Conservation (phyloP, 2,797 vertebrate species). For the Hydrocynus forskahlii region DNA sequence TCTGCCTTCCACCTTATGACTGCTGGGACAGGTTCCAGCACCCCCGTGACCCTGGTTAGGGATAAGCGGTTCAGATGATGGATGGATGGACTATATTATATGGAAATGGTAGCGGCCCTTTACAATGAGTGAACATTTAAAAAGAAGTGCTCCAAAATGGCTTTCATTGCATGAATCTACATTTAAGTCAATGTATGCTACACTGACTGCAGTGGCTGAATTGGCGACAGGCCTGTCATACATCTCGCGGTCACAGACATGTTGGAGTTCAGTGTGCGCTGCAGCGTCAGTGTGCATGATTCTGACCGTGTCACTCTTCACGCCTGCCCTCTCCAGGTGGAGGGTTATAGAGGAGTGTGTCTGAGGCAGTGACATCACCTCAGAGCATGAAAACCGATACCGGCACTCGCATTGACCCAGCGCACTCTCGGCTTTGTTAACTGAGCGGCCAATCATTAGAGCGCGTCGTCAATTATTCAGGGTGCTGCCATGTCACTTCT, state of each 20-base stretch:
- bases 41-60: no score
- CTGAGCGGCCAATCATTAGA: conserved; percentile 63
- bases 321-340: conserved; percentile 14
- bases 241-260: neutral
- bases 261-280: neutral
- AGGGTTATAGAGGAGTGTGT: conserved; percentile 41
- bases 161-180: no score
- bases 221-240: neutral
- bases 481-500: conserved; percentile 58
- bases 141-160: no score
- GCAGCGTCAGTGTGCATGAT: neutral
- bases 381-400: conserved; percentile 59
- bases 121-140: no score
- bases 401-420: conserved; percentile 55
- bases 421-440: conserved; percentile 62
- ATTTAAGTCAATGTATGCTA: no score
- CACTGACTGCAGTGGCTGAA: neutral
- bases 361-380: conserved; percentile 59
- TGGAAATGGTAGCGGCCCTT: no score
- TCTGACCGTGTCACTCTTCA: neutral
- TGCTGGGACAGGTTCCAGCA: no score
- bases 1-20: no score
- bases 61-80: no score
- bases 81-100: no score
- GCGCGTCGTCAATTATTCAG: conserved; percentile 65